A percentile compares a stretch with the other conserved stretches of the same genome.
Evolutionary conservation across 2,113 vertebrate species (phyloP).

Genomic region (Tragelaphus imberbis): DNA sequence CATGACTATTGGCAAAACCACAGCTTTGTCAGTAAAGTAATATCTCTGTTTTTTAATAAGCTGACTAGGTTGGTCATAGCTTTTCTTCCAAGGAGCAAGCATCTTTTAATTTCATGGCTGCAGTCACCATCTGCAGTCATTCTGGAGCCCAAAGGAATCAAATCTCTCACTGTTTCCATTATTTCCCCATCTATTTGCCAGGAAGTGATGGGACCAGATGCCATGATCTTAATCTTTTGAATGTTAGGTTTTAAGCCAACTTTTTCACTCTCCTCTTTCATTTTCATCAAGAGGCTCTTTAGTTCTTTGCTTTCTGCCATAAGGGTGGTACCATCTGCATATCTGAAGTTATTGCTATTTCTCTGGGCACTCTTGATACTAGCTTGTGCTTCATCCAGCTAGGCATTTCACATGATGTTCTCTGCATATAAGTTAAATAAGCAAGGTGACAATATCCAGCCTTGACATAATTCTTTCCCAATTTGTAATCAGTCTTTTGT

Average conservation of each 20-base stretch:
- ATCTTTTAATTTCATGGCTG: not conserved
- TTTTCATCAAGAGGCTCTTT: not conserved
- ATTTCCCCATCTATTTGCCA: not conserved
- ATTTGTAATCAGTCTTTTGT: not conserved
- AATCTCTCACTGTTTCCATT: not conserved
- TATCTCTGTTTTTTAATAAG: not conserved
- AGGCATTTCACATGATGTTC: not conserved
- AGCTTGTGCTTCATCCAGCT: not conserved
- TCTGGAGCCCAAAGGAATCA: not conserved
- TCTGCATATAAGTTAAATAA: not conserved
- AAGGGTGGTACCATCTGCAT: not conserved
- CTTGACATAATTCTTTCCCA: not conserved
- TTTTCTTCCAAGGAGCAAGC: not conserved
- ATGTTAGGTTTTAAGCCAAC: not conserved
- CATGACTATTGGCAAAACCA: not conserved
- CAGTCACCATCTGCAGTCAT: not conserved
- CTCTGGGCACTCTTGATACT: not conserved
- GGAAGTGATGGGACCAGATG: not conserved
- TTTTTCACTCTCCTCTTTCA: not conserved
- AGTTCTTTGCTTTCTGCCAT: not conserved
- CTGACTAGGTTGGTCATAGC: not conserved
- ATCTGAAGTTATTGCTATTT: not conserved
- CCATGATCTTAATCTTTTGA: not conserved
- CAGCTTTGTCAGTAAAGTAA: not conserved
- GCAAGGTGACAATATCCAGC: not conserved